Conservation (phyloP, 1,140 invertebrate species). For the Andrena cerasifolii region DNA sequence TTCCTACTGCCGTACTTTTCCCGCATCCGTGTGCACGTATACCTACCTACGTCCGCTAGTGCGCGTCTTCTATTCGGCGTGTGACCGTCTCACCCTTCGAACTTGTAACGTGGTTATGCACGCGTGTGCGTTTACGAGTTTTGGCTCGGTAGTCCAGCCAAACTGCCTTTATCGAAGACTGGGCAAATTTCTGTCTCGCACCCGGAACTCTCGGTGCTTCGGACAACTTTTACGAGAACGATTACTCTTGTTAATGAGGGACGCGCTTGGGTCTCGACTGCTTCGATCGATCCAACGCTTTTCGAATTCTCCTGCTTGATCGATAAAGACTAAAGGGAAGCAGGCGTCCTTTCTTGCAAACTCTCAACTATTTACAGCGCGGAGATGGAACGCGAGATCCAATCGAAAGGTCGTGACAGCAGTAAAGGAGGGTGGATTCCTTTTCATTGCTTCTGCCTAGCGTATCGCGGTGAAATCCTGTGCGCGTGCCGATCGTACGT, state of each 20-base stretch:
- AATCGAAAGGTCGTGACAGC: background rate
- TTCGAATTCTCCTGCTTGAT: background rate
- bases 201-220: slow-evolving; percentile 29
- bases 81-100: slow-evolving; percentile 39
- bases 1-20: slow-evolving; percentile 54
- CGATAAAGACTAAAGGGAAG: no score
- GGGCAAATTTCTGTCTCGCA: slow-evolving; percentile 39
- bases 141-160: slow-evolving; percentile 47
- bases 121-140: slow-evolving; percentile 65
- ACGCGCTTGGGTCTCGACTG: background rate
- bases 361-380: no score
- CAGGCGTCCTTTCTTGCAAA: no score
- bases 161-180: slow-evolving; percentile 28
- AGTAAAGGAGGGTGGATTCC: background rate
- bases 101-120: slow-evolving; percentile 22
- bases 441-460: no score
- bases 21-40: slow-evolving; percentile 35
- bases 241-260: slow-evolving; percentile 28
- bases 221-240: slow-evolving; percentile 28
- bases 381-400: no score
- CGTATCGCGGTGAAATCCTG: no score
- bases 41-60: slow-evolving; percentile 13
- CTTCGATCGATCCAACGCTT: background rate
- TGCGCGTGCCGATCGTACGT: no score
- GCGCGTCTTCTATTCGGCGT: slow-evolving; percentile 29